A percentile compares a stretch with the other conserved stretches of the same genome.
These are phyloP conservation scores for Diploptera punctata DNA, from an alignment of 2,888 invertebrate species.

Conservation along the genomic window DNA sequence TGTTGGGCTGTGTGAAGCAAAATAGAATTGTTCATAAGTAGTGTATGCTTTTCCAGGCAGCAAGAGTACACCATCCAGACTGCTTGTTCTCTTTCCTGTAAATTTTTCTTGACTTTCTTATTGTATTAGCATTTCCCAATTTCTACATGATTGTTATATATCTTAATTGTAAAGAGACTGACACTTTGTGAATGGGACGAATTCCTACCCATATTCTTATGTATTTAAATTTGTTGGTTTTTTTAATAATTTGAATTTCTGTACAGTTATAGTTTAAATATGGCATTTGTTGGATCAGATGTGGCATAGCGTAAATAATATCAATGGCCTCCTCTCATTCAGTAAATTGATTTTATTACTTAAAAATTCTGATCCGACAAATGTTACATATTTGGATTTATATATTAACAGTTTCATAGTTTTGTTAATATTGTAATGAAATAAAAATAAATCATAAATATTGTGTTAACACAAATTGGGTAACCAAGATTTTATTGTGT, in stretches of 20 bases:
- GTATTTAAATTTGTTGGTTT: slow-evolving; percentile 7
- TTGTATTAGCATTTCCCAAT: background rate
- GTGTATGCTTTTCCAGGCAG: slow-evolving; percentile 31
- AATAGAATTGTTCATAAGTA: slow-evolving; percentile 36
- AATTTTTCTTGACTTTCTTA: slow-evolving; percentile 15
- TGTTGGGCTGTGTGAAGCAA: slow-evolving; percentile 39
- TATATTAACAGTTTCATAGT: slow-evolving; percentile 7
- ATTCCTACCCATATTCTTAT: slow-evolving; percentile 16
- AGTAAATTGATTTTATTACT: background rate
- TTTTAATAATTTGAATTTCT: background rate
- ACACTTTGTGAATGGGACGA: slow-evolving; percentile 27
- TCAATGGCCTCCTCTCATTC: slow-evolving; percentile 23
- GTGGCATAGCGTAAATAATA: slow-evolving; percentile 2
- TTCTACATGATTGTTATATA: slow-evolving; percentile 19
- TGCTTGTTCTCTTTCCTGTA: slow-evolving; percentile 28
- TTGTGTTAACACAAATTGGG: slow-evolving; percentile 5
- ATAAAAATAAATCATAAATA: slow-evolving; percentile 2
- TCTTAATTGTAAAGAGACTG: slow-evolving; percentile 30
- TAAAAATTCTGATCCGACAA: slow-evolving; percentile 26
- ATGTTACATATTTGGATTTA: slow-evolving; percentile 13
- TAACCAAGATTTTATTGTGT: no score
- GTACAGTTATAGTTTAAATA: slow-evolving; percentile 4
- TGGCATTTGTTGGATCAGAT: slow-evolving; percentile 21
- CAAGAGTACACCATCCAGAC: slow-evolving; percentile 14
- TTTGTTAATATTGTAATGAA: slow-evolving; percentile 15